These are phyloP conservation scores for Aethes cnicana DNA, from an alignment of 2,888 invertebrate species.

Conservation along the genomic window DNA sequence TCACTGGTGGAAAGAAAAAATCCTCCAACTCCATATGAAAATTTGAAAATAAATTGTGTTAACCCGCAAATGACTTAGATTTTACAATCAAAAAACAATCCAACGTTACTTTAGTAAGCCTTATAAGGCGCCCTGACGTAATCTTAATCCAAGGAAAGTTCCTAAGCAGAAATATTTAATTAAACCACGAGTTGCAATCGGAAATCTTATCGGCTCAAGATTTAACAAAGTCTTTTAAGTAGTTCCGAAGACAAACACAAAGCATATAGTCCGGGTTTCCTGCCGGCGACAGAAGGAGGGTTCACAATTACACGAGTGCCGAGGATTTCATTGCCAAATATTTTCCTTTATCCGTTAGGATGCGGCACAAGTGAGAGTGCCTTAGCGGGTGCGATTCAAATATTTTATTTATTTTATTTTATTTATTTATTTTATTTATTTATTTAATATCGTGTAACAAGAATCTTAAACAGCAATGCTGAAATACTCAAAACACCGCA, in stretches of 20 bases:
- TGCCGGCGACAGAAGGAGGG: constrained; percentile 38
- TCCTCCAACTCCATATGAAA: no score
- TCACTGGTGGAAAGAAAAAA: no score
- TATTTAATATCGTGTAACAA: no score
- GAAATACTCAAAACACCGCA: no score
- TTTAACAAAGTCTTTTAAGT: constrained; percentile 25
- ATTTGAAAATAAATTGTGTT: no score
- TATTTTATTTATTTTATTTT: neutral
- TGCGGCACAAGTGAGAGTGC: constrained; percentile 37
- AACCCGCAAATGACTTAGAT: no score
- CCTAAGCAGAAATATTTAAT: neutral
- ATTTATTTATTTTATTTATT: no score
- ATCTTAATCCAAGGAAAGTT: no score
- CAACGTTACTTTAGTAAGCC: no score
- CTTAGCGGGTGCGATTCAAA: neutral
- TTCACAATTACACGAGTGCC: constrained; percentile 66
- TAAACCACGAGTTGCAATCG: neutral
- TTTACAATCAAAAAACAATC: no score
- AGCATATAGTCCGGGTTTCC: constrained; percentile 24
- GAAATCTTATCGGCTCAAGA: neutral
- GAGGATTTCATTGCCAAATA: constrained; percentile 77
- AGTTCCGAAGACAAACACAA: constrained; percentile 9
- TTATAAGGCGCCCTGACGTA: no score
- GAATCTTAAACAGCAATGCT: no score
- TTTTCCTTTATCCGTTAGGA: constrained; percentile 65